Evolutionary conservation across 1,140 invertebrate genomes (phyloP), one percentile per base, ranked within the genome.

Genomic region (Ips typographus): DNA sequence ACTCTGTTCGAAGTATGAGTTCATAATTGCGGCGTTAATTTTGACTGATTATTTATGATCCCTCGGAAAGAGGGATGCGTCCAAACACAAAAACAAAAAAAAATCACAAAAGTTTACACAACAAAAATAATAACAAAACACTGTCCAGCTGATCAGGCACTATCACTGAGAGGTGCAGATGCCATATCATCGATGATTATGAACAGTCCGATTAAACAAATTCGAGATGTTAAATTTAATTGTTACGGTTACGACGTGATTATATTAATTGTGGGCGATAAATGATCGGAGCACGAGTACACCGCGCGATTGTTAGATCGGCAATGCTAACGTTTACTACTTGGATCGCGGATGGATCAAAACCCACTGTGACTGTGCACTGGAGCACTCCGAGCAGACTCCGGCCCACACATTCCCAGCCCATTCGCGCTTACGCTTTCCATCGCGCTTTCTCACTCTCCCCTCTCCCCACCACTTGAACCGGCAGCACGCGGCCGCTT

Each of bases 1-100:
- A 82, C 90, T 90, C 84, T 95, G 94, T 83, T 95, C 94, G 82
- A 95, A 96, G 83, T 95, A 96, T 78, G 93, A 94, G 89, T 95
- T 95, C 94, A 95, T 96, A 84, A 83, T 87, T 73, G 75, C 74
- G 47, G 77, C 74, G 74, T 77, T 79, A 78, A 78, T 79, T 77
- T 77, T 79, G 76, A 62, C 72, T 61, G 55, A 60, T 72, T 74
- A 70, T 68, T 58, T 62, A 41, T 66, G 56, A 72, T 74, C 73
- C 74, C 74, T 70, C 73, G 51, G 41, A 58, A n/a, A n/a, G 74
- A 75, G 74, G 74, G 74, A 75, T 73, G 63, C 64, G 58, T 66
- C 47, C 42, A 53, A 65, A 37, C 58, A 69, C 61, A 67, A 60
- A 75, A 61, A 71, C 70, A 72, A 72, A 57, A 62, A 60, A 52